Conservation (phyloP, 2,113 vertebrate species). For the Nothoprocta pentlandii region DNA sequence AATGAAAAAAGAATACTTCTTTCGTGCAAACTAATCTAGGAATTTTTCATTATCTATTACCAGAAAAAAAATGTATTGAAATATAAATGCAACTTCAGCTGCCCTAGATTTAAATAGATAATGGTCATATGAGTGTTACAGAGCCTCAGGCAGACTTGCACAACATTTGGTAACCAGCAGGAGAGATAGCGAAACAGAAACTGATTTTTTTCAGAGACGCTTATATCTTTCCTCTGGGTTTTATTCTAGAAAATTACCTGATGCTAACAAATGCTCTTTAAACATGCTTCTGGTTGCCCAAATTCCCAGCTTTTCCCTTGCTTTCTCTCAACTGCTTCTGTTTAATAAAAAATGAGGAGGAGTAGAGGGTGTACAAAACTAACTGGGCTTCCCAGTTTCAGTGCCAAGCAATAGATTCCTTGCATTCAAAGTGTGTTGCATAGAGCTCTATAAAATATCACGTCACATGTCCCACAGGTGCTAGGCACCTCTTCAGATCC, state of each 20-base stretch:
- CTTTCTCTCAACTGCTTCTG: neutral
- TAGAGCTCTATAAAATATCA: neutral
- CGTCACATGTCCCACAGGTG: too few relatives aligned
- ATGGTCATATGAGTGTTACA: neutral
- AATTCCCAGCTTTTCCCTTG: neutral
- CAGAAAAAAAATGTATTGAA: neutral
- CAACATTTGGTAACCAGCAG: conserved; percentile 15
- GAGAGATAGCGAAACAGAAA: conserved; percentile 1
- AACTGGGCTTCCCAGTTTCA: neutral
- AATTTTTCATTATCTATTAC: conserved; percentile 17
- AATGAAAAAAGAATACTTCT: conserved; percentile 1
- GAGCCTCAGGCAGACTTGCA: conserved; percentile 23
- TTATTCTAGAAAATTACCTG: neutral
- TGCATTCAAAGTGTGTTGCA: neutral
- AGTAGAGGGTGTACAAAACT: neutral
- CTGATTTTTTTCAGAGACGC: conserved; percentile 1
- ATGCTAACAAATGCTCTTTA: neutral
- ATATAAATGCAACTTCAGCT: neutral
- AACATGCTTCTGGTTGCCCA: neutral
- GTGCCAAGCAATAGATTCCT: neutral
- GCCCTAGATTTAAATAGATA: conserved; percentile 18
- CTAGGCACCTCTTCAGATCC: neutral
- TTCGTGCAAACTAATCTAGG: neutral
- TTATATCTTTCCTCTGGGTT: neutral
- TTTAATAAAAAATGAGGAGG: neutral